Base-by-base conservation (phyloP, 2,888 invertebrate species). In the Lasioglossum pauxillum region DNA sequence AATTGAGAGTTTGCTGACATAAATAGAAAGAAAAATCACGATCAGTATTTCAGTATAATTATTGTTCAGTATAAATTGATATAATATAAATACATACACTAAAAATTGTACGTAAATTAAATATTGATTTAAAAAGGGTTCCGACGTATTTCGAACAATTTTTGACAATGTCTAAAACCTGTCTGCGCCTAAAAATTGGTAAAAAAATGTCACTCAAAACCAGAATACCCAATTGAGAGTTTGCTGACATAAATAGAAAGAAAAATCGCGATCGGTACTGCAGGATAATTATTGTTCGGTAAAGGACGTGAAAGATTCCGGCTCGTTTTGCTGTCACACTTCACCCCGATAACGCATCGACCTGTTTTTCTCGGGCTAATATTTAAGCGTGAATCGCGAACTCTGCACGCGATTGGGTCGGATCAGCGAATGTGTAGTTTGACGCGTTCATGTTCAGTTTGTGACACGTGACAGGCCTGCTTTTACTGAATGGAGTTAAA, bases 301-400 rank as follows among this genome's bases (percentile, higher is more conserved):
- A 41, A 71, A 41, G n/a, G n/a, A n/a, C n/a, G 71, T 5, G 71
- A n/a, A 69, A 69, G 69, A 69, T 38, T 69, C 38, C 41, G 14
- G 8, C n/a, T 41, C n/a, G 41, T 10, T 46, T 46, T 4, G 41
- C 78, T 78, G 82, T 60, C 82, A 64, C 82, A 71, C 64, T 78
- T 53, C 31, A 41, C 5, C 41, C 19, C 38, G 83, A 83, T 84
- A 74, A 83, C 79, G 83, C 57, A 77, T 76, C 85, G 75, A 44
- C 64, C 31, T 72, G 75, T 38, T 53, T 35, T n/a, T 38, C 73
- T 41, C 80, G 69, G 31, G 74, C 80, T 64, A 77, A 85, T 82
- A 82, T 71, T 82, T 76, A 64, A 41, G 27, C 41, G 49, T 31
- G 60, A 49, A 60, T 27, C 73, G 46, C 46, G 46, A 49, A n/a